Base-by-base conservation (phyloP, 2,888 invertebrate species). In the Stenurella melanura region DNA sequence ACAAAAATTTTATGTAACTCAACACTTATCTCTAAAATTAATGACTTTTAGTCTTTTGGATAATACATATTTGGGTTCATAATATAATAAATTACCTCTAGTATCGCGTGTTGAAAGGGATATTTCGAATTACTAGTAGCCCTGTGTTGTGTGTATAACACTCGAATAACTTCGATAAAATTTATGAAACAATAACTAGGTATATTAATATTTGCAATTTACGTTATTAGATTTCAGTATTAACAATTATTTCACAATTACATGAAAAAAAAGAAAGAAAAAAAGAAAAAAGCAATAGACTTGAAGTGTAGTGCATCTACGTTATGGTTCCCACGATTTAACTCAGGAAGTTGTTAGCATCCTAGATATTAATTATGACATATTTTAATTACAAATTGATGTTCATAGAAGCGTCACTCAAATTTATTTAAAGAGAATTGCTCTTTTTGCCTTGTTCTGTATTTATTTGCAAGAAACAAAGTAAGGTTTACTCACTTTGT, bases 361-460 rank as follows among this genome's bases (percentile, higher is more conserved):
- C 64, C 12, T 12, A 64, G 19, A 30, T 38, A 64, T 64, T 63
- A 64, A 64, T 64, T 64, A 64, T 42, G 12, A 54, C 67, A 57
- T 56, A 30, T 26, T 68, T 68, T 50, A 54, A 66, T 66, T 54
- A 68, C 18, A 38, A n/a, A 38, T 21, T 38, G 26, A 26, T 63
- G 38, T 15, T 18, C 42, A 64, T 9, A 17, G 50, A 19, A 18
- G 42, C 17, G 12, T 42, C 19, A n/a, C 10, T 17, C 2, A 19
- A n/a, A 5, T 63, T 15, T 42, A n/a, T n/a, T 50, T 12, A 0
- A n/a, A 26, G 21, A 15, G 26, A 30, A 3, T 60, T 60, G 26
- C 11, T 58, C 21, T 58, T 11, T 21, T 21, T 11, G 12, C 42
- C 12, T 50, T 50, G 6, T 26, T 26, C 4, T 26, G 21, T 26